Percentiles rank a stretch among this genome's conserved stretches.
Conservation (phyloP, 2,888 invertebrate genomes). For the Caenorhabditis sp. region DNA sequence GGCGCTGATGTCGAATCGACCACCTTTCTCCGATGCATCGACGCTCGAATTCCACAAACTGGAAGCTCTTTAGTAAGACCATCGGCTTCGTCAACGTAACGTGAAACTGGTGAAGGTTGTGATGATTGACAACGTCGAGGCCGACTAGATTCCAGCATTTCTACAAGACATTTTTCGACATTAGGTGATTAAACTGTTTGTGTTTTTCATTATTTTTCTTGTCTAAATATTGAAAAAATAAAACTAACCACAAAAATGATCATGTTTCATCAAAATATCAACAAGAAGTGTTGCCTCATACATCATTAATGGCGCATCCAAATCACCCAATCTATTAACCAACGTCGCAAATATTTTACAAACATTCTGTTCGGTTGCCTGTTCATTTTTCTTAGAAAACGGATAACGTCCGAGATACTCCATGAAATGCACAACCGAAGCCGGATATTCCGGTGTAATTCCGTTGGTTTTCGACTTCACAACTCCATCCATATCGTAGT, state of each 20-base stretch:
- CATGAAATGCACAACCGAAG: slow-evolving; percentile 30
- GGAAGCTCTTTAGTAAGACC: slow-evolving; percentile 24
- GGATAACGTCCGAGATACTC: slow-evolving; percentile 30
- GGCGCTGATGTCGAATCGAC: slow-evolving; percentile 9
- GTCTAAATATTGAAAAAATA: no score
- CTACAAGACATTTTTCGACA: neutral
- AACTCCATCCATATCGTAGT: slow-evolving; percentile 22
- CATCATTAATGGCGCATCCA: slow-evolving; percentile 21
- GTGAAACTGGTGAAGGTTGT: neutral
- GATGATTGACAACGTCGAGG: neutral
- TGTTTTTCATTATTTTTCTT: no score
- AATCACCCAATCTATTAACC: slow-evolving; percentile 27
- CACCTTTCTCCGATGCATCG: slow-evolving; percentile 16
- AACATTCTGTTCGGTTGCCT: slow-evolving; percentile 15
- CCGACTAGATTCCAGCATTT: neutral
- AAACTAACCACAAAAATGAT: neutral
- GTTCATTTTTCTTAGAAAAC: slow-evolving; percentile 17
- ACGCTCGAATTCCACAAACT: slow-evolving; percentile 17
- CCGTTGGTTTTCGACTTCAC: slow-evolving; percentile 15
- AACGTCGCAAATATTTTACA: slow-evolving; percentile 26
- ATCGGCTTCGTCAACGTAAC: neutral
- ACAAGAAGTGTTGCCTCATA: slow-evolving; percentile 18
- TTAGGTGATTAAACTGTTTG: neutral
- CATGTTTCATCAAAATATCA: slow-evolving; percentile 12
- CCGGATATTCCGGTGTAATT: slow-evolving; percentile 20